Evolutionary conservation across 1,140 invertebrate species (phyloP).

Genomic region (Sipha flava): DNA sequence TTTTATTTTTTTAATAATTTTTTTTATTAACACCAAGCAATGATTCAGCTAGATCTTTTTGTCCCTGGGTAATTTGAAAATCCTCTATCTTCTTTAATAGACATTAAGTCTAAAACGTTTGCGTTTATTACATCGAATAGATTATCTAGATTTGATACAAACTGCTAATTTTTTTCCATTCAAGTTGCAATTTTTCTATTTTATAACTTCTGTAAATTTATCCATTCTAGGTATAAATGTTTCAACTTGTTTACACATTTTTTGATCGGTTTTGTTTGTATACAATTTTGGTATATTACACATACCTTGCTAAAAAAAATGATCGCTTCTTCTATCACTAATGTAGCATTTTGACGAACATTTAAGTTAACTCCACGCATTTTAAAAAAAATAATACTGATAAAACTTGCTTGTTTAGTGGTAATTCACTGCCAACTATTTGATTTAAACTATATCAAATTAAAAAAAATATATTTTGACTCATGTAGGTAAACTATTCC

Average conservation of each 20-base stretch:
- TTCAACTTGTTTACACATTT: conserved; percentile 34
- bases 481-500: background rate
- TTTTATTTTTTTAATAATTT: background rate
- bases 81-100: conserved; percentile 34
- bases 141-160: conserved; percentile 35
- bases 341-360: conserved; percentile 28
- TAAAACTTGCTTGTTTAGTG: conserved; percentile 33
- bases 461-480: background rate
- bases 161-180: conserved; percentile 32
- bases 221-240: conserved; percentile 34
- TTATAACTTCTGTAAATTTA: conserved; percentile 29
- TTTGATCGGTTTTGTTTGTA: conserved; percentile 26
- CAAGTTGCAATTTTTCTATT: conserved; percentile 25
- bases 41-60: conserved; percentile 23
- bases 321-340: conserved; percentile 33
- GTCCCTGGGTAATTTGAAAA: conserved; percentile 35
- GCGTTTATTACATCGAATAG: conserved; percentile 39
- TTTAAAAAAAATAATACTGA: conserved; percentile 34
- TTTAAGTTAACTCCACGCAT: conserved; percentile 31
- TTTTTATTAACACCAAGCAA: conserved; percentile 29
- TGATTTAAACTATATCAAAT: conserved; percentile 13
- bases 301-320: conserved; percentile 34
- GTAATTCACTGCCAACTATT: conserved; percentile 35
- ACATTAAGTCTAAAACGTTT: conserved; percentile 36
- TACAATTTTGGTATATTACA: too few species aligned